Base-by-base conservation (phyloP, 2,888 invertebrate species). In the Lepas anatifera region DNA sequence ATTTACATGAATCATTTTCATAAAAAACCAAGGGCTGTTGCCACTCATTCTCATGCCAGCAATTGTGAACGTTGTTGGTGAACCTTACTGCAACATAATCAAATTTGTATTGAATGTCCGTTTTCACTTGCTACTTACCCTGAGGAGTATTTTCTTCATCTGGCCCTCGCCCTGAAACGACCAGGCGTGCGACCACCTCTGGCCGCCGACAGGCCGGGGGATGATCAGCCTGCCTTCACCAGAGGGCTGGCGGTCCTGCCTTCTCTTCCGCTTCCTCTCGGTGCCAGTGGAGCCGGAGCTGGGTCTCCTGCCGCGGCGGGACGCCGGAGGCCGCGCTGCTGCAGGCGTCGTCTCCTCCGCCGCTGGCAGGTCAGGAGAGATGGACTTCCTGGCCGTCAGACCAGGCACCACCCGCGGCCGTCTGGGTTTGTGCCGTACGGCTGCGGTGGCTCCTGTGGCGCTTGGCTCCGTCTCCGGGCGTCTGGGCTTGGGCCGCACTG, bases 161-260 rank as follows among this genome's bases (percentile, higher is more conserved):
- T 87, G 90, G 43, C 89, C 84, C 75, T 90, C 87, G 67, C 94
- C 94, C 77, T 90, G 89, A 91, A 93, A 95, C 73, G 85, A 86
- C 95, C 95, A 95, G 39, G 94, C 94, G 78, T 95, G 94, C 78
- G 80, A 80, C 81, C 83, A 83, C 18, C 58, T 29, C 58, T 58
- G 58, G 29, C 58, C 58, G 58, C 58, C 58, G 32, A 7, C 16
- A 11, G 58, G 58, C 6, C 58, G 58, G 32, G 58, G 58, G 32
- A 58, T 32, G 32, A 32, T 7, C 32, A 58, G 32, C 86, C 90
- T 90, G 88, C 89, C 87, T 88, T 90, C 90, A 90, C 91, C 48
- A 11, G 67, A 90, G 92, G 89, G 92, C 89, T 92, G 92, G 87
- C 92, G 69, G 22, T 72, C 70, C 8, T 67, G 48, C 50, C 69